Percentiles rank a stretch among this genome's conserved stretches.
These are phyloP conservation scores for Anguilla marmorata DNA, from an alignment of 2,797 vertebrate genomes.

Conservation along the genomic window DNA sequence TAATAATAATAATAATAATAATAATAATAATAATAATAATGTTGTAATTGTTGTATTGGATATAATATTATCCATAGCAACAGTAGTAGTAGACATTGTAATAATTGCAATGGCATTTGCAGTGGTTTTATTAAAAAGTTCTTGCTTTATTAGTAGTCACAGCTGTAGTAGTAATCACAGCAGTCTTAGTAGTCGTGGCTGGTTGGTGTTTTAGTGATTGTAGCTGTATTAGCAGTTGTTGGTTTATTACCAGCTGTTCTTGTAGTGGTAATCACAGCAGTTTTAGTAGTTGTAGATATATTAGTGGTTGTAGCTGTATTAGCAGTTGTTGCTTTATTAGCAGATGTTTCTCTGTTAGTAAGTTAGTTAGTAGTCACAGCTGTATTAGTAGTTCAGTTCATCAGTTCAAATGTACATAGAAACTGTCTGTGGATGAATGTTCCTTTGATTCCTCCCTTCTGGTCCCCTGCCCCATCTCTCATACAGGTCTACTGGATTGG, in stretches of 20 bases:
- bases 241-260: background rate
- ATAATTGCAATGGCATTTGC: background rate
- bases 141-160: background rate
- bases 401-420: background rate
- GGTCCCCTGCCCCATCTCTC: background rate
- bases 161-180: background rate
- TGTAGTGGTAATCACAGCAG: background rate
- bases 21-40: no score
- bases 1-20: background rate
- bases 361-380: background rate
- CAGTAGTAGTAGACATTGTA: background rate
- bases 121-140: background rate
- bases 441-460: background rate
- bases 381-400: background rate
- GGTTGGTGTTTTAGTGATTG: background rate
- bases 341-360: background rate
- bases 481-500: constrained; percentile 82
- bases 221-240: background rate
- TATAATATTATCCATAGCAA: background rate
- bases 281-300: background rate
- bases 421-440: background rate
- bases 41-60: no score
- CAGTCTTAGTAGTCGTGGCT: background rate
- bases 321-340: background rate
- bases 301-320: background rate